Base-by-base conservation (phyloP, 2,888 invertebrate genomes). In the Pandemis corylana region DNA sequence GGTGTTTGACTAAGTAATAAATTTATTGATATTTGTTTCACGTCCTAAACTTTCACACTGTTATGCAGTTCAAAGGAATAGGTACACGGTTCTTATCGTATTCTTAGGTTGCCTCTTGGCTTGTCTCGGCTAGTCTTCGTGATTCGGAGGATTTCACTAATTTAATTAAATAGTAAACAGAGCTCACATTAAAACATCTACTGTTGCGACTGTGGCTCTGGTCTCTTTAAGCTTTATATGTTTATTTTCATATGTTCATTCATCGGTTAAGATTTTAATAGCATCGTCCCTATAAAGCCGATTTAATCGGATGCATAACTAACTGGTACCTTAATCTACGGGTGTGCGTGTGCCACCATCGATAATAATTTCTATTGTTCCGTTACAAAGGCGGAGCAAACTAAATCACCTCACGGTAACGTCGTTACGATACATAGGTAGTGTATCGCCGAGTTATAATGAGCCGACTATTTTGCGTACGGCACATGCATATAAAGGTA, bases 401-500 rank as follows among this genome's bases (percentile, higher is more conserved):
- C 71, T 66, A 56, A 71, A 75, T 75, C 75, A 75, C 66, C 70
- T 63, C 75, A 78, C 76, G 78, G 79, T 87, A 88, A 86, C 81
- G 76, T 80, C 76, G 83, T 88, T 86, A 87, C 67, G 77, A 80
- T 80, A 83, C 80, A 78, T 75, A 44, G 7, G 56, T 56, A 9
- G 56, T 56, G 83, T 80, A 75, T 78, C 76, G 78, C 64, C n/a
- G 65, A 71, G 71, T 82, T 83, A 83, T 84, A 82, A 83, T 80
- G 80, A 80, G 82, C 81, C 79, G 78, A 83, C 77, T 79, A 81
- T 86, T 85, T 84, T 83, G 81, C 81, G 82, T 80, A 84, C 82
- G 83, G 79, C 80, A 81, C 83, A 78, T 81, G 86, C 85, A 85
- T 87, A 82, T 80, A 82, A 83, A 82, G 79, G 77, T 85, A 85